Conservation (phyloP, 1,140 invertebrate species). For the Papilio aristodemus region DNA sequence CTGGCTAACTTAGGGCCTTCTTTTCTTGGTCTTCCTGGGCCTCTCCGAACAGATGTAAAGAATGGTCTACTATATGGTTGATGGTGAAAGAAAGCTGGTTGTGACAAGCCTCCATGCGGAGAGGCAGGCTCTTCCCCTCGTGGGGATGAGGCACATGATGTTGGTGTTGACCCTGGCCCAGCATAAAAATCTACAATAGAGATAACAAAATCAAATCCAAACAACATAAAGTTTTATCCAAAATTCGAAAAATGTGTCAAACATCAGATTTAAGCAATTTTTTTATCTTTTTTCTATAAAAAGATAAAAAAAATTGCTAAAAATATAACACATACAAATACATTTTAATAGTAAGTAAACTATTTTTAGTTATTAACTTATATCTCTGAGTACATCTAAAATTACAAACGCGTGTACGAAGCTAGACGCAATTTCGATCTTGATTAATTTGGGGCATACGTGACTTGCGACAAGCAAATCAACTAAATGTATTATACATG, state of each 20-base stretch:
- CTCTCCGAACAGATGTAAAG: conserved; percentile 83
- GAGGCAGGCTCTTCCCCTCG: conserved; percentile 79
- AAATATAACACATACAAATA: no score
- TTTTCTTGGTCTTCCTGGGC: conserved; percentile 86
- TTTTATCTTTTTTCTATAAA: no score
- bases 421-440: neutral
- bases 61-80: conserved; percentile 68
- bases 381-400: no score
- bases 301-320: no score
- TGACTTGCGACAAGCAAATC: neutral
- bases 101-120: conserved; percentile 59
- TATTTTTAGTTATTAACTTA: neutral
- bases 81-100: conserved; percentile 67
- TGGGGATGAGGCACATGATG: conserved; percentile 80
- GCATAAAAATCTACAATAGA: conserved; percentile 66
- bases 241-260: no score
- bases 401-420: neutral
- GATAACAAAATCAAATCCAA: no score
- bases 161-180: conserved; percentile 81
- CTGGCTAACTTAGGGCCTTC: conserved; percentile 81
- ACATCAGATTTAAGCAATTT: no score
- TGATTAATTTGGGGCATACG: neutral
- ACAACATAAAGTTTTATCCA: no score
- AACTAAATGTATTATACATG: neutral
- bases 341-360: no score